Conservation (phyloP, 2,888 invertebrate genomes). For the Plebejus melissa region DNA sequence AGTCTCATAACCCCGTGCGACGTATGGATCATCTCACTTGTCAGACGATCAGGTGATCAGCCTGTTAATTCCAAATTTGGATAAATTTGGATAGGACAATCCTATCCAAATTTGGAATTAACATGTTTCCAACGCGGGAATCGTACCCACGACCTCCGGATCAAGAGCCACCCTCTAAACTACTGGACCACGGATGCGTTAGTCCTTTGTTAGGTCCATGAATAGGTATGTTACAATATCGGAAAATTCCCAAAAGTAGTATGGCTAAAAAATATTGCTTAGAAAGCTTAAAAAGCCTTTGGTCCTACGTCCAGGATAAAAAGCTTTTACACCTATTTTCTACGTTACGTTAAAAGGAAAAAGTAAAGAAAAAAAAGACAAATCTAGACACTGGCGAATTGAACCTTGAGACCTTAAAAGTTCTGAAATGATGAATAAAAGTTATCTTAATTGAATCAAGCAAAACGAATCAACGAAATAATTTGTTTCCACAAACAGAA, state of each 20-base stretch:
- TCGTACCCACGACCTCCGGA: no score
- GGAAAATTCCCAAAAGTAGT: neutral
- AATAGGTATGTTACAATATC: neutral
- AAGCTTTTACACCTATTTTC: neutral
- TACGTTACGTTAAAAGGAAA: neutral
- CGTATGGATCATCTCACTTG: no score
- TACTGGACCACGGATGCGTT: no score
- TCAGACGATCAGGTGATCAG: no score
- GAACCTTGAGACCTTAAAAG: neutral
- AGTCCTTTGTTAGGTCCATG: neutral
- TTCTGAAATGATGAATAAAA: constrained; percentile 3
- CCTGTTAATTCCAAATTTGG: no score
- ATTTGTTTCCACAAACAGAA: constrained; percentile 16
- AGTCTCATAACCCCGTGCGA: no score
- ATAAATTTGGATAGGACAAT: no score
- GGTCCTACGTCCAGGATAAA: neutral
- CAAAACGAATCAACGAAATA: neutral
- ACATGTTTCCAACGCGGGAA: no score
- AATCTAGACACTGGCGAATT: neutral
- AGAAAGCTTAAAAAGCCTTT: neutral
- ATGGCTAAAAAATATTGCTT: neutral
- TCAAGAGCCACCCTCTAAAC: no score
- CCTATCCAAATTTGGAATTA: no score
- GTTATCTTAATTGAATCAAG: constrained; percentile 5
- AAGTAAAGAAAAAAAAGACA: neutral